These are phyloP conservation scores for Sebastes alutus DNA, from an alignment of 2,797 vertebrate genomes.

Conservation along the genomic window DNA sequence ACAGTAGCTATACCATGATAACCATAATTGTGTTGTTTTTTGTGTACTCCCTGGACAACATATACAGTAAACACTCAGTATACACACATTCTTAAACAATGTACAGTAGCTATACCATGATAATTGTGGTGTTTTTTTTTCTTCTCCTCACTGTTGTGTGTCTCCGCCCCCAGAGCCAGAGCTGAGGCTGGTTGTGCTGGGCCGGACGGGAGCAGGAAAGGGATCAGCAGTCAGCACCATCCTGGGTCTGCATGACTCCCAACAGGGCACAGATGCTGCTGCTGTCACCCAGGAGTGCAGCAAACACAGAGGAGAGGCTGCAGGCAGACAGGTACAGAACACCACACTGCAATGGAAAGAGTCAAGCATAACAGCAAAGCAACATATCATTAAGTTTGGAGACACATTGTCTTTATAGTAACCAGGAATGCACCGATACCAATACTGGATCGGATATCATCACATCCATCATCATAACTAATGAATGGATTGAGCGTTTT, in stretches of 20 bases:
- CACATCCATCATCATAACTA: no score
- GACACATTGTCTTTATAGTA: background rate
- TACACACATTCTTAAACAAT: no score
- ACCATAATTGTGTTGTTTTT: background rate
- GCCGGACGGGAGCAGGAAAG: slow-evolving; percentile 66
- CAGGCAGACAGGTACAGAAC: slow-evolving; percentile 70
- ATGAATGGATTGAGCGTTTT: no score
- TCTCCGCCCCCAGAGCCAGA: slow-evolving; percentile 53
- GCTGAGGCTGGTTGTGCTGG: slow-evolving; percentile 80
- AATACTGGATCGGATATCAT: no score
- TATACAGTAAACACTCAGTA: no score
- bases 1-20: no score
- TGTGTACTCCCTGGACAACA: no score
- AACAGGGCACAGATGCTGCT: slow-evolving; percentile 4
- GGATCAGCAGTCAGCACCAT: slow-evolving; percentile 65
- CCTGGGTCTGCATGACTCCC: slow-evolving; percentile 58
- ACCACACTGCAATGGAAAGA: background rate
- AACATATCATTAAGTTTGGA: background rate
- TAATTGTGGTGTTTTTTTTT: background rate
- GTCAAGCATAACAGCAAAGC: background rate
- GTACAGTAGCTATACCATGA: no score
- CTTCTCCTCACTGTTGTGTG: background rate
- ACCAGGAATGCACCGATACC: no score
- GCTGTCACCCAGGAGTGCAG: slow-evolving; percentile 19
- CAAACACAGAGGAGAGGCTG: slow-evolving; percentile 67